A percentile compares a stretch with the other conserved stretches of the same genome.
phyloP scores from a whole-genome alignment of 1,140 invertebrate species.

The Melitaea cinxia region DNA sequence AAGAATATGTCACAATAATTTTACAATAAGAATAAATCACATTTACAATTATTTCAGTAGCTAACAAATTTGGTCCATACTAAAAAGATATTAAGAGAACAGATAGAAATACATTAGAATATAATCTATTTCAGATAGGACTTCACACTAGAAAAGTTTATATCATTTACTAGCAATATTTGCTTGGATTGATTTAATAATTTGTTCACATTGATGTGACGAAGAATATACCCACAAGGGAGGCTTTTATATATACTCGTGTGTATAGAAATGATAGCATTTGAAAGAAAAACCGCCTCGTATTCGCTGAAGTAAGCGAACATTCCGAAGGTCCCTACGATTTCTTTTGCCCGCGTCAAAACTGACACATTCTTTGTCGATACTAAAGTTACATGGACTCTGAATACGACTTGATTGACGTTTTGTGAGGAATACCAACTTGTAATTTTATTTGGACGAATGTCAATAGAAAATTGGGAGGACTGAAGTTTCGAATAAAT shows the following conservation, averaged over 20 bases:
- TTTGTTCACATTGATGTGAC: neutral
- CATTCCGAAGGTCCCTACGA: conserved; percentile 16
- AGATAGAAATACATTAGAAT: no score
- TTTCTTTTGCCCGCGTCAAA: conserved; percentile 42
- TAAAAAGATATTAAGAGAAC: no score
- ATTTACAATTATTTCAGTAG: no score
- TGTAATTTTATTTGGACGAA: conserved; percentile 35
- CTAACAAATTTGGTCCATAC: no score
- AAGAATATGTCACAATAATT: no score
- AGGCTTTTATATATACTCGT: neutral
- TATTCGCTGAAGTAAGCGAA: conserved; percentile 13
- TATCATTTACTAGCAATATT: no score
- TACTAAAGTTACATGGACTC: conserved; percentile 29
- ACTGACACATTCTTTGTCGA: conserved; percentile 38
- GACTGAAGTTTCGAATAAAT: conserved; percentile 30
- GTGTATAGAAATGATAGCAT: neutral
- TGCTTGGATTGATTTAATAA: no score
- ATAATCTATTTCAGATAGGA: no score
- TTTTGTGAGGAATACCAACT: conserved; percentile 33
- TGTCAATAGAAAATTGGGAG: conserved; percentile 32
- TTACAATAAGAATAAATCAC: no score
- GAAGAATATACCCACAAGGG: neutral
- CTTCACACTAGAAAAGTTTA: no score
- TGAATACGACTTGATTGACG: conserved; percentile 38
- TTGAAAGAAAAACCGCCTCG: neutral